Percentiles rank a stretch among this genome's conserved stretches.
These are phyloP conservation scores for Ophioninae sp. DNA, from an alignment of 2,888 invertebrate genomes.

Conservation along the genomic window DNA sequence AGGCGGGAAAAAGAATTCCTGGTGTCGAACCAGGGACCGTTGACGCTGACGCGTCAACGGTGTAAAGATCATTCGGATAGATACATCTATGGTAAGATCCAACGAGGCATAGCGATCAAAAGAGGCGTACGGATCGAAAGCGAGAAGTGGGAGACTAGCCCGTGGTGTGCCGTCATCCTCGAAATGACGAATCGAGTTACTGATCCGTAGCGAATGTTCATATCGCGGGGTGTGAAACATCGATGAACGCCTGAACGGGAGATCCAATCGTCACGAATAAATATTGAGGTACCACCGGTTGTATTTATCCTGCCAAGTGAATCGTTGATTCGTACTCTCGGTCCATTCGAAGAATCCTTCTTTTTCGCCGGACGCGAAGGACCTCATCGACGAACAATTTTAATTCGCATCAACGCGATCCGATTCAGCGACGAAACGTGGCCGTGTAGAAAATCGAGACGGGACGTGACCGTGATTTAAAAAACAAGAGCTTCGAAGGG, in stretches of 20 bases:
- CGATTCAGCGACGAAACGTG: slow-evolving; percentile 17
- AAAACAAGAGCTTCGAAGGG: too few species aligned
- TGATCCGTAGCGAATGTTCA: slow-evolving; percentile 76
- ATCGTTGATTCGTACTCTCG: slow-evolving; percentile 50
- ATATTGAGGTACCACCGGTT: slow-evolving; percentile 36
- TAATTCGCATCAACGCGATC: slow-evolving; percentile 41
- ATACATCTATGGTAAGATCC: slow-evolving; percentile 53
- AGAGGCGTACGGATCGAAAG: slow-evolving; percentile 54
- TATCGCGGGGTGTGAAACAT: slow-evolving; percentile 74
- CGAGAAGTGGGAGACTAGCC: slow-evolving; percentile 46
- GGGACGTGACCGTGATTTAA: too few species aligned
- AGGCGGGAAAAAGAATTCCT: slow-evolving; percentile 45
- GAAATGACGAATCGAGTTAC: slow-evolving; percentile 75
- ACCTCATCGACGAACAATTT: neutral
- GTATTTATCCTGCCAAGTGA: slow-evolving; percentile 37
- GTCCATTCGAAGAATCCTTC: slow-evolving; percentile 39
- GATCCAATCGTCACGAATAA: slow-evolving; percentile 43
- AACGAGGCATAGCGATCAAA: slow-evolving; percentile 38
- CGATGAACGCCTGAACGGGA: slow-evolving; percentile 45
- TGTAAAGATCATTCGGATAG: slow-evolving; percentile 56
- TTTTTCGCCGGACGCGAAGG: neutral
- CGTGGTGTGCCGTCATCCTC: slow-evolving; percentile 56
- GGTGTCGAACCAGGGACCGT: slow-evolving; percentile 20
- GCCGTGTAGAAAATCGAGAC: too few species aligned
- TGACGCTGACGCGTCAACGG: slow-evolving; percentile 38